These are phyloP conservation scores for Vanessa cardui DNA, from an alignment of 2,888 invertebrate species.

Conservation along the genomic window DNA sequence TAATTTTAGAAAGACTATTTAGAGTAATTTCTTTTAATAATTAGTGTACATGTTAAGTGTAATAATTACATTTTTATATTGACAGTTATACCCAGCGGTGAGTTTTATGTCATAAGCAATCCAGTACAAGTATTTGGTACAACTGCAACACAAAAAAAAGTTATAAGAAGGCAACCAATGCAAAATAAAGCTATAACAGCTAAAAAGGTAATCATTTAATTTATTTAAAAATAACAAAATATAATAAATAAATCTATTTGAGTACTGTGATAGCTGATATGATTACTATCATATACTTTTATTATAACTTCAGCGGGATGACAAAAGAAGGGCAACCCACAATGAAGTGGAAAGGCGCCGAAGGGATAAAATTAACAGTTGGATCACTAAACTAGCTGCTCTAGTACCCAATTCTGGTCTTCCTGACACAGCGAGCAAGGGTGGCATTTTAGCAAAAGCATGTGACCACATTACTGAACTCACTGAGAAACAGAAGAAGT, in stretches of 20 bases:
- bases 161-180: constrained; percentile 74
- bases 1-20: not conserved
- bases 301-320: constrained; percentile 86
- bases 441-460: constrained; percentile 96
- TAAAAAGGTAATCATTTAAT: constrained; percentile 78
- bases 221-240: not conserved
- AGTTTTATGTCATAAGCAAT: constrained; percentile 92
- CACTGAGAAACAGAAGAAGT: constrained; percentile 89
- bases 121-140: constrained; percentile 89
- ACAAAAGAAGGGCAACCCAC: constrained; percentile 94
- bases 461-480: constrained; percentile 96
- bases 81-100: constrained; percentile 62
- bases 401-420: constrained; percentile 91
- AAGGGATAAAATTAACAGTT: constrained; percentile 97
- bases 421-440: constrained; percentile 89
- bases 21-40: not conserved
- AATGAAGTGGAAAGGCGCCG: constrained; percentile 97
- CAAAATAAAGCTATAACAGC: constrained; percentile 85
- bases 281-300: not conserved
- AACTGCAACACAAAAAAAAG: constrained; percentile 71
- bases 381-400: constrained; percentile 95
- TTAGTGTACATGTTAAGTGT: not conserved
- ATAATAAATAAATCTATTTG: not conserved
- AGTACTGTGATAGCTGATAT: not conserved
- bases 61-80: not conserved